Evolutionary conservation across 1,140 invertebrate genomes (phyloP).

Genomic region (Drosophila malerkotliana): DNA sequence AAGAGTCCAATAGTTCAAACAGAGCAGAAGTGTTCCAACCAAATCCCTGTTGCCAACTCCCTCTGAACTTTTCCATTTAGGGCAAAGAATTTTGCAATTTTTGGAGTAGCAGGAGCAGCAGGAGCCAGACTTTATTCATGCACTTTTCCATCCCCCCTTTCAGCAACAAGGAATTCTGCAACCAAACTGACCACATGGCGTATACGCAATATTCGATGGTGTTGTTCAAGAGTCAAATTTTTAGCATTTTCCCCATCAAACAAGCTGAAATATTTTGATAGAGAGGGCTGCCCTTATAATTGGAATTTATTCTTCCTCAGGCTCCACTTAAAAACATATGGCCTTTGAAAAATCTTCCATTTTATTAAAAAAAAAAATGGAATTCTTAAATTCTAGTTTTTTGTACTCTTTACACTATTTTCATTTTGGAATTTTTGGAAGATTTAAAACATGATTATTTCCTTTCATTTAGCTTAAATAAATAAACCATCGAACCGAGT

Average conservation of each 20-base stretch:
- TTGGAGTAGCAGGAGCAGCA: not conserved
- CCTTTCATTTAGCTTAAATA: constrained; percentile 16
- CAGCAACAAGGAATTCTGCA: constrained; percentile 3
- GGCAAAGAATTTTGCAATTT: constrained; percentile 13
- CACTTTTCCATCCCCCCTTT: not conserved
- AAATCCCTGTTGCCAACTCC: not conserved
- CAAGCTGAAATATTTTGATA: not conserved
- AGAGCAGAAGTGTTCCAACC: constrained; percentile 5
- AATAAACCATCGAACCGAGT: constrained; percentile 19
- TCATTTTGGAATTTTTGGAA: not conserved
- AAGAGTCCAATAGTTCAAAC: constrained; percentile 31
- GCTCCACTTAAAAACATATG: constrained; percentile 1
- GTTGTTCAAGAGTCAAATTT: not conserved
- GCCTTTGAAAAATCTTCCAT: not conserved
- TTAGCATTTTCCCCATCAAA: not conserved
- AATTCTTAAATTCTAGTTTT: not conserved
- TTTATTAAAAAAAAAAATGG: not conserved
- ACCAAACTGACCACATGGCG: constrained; percentile 12
- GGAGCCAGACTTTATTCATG: not conserved
- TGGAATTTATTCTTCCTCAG: not conserved
- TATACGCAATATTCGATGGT: constrained; percentile 11
- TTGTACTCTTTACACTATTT: not conserved
- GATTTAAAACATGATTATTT: constrained; percentile 12
- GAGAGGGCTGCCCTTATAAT: not conserved
- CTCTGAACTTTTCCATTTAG: constrained; percentile 21